Evolutionary conservation across 2,113 vertebrate genomes (phyloP).

Genomic region (Mesocricetus auratus): DNA sequence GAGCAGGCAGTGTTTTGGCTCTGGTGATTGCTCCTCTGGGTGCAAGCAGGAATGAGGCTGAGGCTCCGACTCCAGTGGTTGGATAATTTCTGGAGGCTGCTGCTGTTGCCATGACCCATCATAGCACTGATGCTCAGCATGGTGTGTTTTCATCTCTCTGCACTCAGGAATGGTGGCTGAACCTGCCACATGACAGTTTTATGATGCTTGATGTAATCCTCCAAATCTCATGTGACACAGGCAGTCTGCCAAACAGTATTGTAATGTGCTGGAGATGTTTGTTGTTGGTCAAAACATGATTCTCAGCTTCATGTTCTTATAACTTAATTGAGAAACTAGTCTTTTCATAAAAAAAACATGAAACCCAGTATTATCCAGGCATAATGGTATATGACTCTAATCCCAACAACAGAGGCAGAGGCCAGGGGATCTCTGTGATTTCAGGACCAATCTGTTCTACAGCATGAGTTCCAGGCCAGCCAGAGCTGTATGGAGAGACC

Average conservation of each 20-base stretch:
- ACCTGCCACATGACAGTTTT: background rate
- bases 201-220: background rate
- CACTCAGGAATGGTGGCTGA: background rate
- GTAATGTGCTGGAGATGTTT: background rate
- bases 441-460: background rate
- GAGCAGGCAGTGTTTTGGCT: too few species aligned
- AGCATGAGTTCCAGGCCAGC: background rate
- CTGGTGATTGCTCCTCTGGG: too few species aligned
- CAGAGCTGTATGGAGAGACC: background rate
- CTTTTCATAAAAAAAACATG: background rate
- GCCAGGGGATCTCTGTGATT: background rate
- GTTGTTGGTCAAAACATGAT: background rate
- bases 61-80: too few species aligned
- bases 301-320: background rate
- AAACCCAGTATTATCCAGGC: background rate
- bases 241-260: background rate
- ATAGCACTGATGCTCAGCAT: too few species aligned
- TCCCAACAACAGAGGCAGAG: background rate
- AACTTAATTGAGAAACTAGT: background rate
- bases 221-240: background rate
- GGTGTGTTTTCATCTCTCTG: background rate
- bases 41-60: too few species aligned
- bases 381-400: background rate
- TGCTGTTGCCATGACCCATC: too few species aligned
- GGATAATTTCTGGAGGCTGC: too few species aligned